phyloP scores from a whole-genome alignment of 2,888 invertebrate genomes.

The Lithophane socia region DNA sequence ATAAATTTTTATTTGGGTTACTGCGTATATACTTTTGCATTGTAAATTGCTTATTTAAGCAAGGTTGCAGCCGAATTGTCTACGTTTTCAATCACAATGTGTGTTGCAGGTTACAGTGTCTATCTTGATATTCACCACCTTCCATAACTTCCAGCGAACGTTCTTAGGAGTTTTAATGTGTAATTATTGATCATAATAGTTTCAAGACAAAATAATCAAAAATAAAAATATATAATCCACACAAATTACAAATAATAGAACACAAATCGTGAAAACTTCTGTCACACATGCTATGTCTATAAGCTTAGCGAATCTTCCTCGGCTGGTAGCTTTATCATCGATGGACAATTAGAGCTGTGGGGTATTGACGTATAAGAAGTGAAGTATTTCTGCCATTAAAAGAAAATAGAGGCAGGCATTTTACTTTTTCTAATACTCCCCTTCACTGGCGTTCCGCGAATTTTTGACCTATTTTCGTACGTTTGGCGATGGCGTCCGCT shows the following conservation, averaged over 20 bases:
- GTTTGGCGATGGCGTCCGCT: constrained; percentile 10
- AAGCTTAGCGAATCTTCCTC: background rate
- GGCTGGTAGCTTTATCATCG: background rate
- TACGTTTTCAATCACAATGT: constrained; percentile 13
- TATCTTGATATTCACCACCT: background rate
- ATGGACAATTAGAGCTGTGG: background rate
- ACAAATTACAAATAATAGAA: too few relatives aligned
- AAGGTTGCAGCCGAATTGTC: constrained; percentile 37
- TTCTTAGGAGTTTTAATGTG: background rate
- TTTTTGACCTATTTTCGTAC: constrained; percentile 36
- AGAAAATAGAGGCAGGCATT: constrained; percentile 36
- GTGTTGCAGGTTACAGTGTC: background rate
- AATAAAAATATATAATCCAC: too few relatives aligned
- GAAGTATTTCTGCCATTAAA: constrained; percentile 32
- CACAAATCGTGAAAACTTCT: background rate
- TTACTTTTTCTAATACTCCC: constrained; percentile 38
- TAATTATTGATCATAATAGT: too few relatives aligned
- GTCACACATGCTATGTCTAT: background rate
- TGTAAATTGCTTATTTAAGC: constrained; percentile 32
- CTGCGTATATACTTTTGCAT: constrained; percentile 3
- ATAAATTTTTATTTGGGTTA: constrained; percentile 12
- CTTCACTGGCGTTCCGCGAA: constrained; percentile 34
- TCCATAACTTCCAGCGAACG: constrained; percentile 4
- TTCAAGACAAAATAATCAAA: background rate
- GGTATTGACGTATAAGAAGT: background rate